A percentile compares a stretch with the other conserved stretches of the same genome.
Conservation (phyloP, 1,140 invertebrate genomes). For the Zophobas atratus region DNA sequence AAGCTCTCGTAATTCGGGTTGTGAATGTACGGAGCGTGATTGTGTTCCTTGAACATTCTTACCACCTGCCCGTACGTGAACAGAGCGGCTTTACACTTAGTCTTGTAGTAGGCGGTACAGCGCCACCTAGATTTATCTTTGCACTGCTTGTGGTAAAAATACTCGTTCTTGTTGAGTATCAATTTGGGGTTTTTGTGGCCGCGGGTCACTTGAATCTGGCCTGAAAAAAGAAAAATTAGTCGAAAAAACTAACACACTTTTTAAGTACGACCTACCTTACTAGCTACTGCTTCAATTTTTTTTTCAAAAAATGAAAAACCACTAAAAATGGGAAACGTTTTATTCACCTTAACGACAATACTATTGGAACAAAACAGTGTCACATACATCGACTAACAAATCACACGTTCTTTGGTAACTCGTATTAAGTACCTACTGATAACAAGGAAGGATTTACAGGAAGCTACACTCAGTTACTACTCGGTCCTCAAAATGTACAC, state of each 20-base stretch:
- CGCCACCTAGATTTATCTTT: slow-evolving; percentile 57
- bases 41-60: slow-evolving; percentile 50
- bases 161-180: slow-evolving; percentile 52
- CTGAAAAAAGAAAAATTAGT: slow-evolving; percentile 48
- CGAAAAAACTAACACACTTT: not conserved
- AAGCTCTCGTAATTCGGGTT: slow-evolving; percentile 19
- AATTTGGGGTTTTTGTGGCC: slow-evolving; percentile 57
- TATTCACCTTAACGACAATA: too few species aligned
- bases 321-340: too few species aligned
- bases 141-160: slow-evolving; percentile 51
- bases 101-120: slow-evolving; percentile 54
- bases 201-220: slow-evolving; percentile 50
- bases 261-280: not conserved
- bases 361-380: too few species aligned
- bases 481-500: slow-evolving; percentile 23
- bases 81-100: slow-evolving; percentile 56
- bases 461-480: not conserved
- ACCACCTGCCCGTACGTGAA: slow-evolving; percentile 52
- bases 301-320: not conserved
- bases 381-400: too few species aligned
- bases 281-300: not conserved
- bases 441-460: not conserved
- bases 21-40: slow-evolving; percentile 46
- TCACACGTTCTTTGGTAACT: too few species aligned
- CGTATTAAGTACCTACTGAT: too few species aligned